Base-by-base conservation (phyloP, 2,797 vertebrate genomes). In the Pangasius macronema region DNA sequence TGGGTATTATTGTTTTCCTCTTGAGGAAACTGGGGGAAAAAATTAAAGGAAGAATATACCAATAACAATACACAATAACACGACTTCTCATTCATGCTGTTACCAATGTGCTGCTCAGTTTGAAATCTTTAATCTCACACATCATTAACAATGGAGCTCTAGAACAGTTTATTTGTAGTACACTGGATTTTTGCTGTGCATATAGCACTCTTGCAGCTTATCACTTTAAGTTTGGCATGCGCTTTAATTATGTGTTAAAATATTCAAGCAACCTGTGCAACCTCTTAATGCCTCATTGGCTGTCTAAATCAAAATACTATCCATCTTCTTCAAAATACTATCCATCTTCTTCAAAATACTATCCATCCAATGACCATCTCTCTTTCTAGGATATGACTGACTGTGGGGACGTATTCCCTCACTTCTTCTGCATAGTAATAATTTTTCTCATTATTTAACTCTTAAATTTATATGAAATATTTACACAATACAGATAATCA, bases 61-160 rank as follows among this genome's bases (percentile, higher is more conserved):
- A 83, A 83, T 49, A 55, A 65, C 57, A 87, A n/a, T 22, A 24
- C 53, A 55, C 5, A 53, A 77, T 55, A 80, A 36, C 76, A 24
- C 2, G 10, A 11, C 20, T 72, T 24, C 46, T 36, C 18, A 27
- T 42, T 42, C 75, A 42, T 6, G 85, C 55, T 59, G 49, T 81
- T 53, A 30, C 8, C 16, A 30, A 73, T 22, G 30, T 65, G 55
- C 13, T 53, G 57, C 80, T 72, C 36, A n/a, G 51, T 33, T 70
- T 83, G 36, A 76, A 83, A 86, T 68, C 77, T 59, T 36, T 53
- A 57, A 2, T 81, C 57, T 63, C 24, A 46, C 80, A 46, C 79
- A 42, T 63, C 57, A 82, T 63, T 82, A 82, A 46, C 59, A 49
- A 63, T 39, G 24, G 27, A 10, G 13, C 80, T 46, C 13, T 59